Conservation (phyloP, 2,888 invertebrate species). For the Sarcophaga carnaria region DNA sequence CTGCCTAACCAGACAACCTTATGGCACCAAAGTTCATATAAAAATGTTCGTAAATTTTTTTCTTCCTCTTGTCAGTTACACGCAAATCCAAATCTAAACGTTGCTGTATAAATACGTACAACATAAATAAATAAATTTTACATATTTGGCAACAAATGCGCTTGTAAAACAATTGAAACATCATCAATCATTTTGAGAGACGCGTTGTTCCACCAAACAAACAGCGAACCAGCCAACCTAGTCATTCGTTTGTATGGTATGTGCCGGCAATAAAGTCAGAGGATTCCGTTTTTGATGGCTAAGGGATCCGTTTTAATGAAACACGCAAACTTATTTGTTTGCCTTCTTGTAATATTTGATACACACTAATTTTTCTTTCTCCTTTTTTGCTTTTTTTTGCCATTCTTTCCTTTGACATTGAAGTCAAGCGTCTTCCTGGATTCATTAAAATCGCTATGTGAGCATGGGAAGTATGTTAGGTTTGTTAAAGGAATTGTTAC, state of each 20-base stretch:
- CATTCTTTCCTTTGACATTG: background rate
- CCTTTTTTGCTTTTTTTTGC: background rate
- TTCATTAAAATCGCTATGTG: background rate
- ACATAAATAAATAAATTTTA: too few species aligned
- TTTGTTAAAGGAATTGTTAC: background rate
- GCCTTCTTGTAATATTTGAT: conserved; percentile 9
- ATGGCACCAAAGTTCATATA: too few species aligned
- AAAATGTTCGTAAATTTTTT: too few species aligned
- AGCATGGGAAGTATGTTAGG: background rate
- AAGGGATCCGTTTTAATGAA: background rate
- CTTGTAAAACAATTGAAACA: conserved; percentile 60
- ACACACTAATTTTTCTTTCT: background rate
- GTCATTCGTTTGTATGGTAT: too few species aligned
- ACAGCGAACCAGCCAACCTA: background rate
- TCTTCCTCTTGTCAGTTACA: background rate
- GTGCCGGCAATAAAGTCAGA: background rate
- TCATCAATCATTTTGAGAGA: conserved; percentile 65
- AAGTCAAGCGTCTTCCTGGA: background rate
- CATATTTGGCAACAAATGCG: background rate
- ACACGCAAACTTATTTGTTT: conserved; percentile 34
- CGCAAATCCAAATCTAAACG: conserved; percentile 6
- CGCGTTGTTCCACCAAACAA: conserved; percentile 25
- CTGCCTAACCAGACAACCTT: too few species aligned
- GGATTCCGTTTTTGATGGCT: background rate
- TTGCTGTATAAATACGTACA: background rate